A percentile compares a stretch with the other conserved stretches of the same genome.
These are phyloP conservation scores for Heterodera schachtii DNA, from an alignment of 1,140 invertebrate genomes.

Conservation along the genomic window DNA sequence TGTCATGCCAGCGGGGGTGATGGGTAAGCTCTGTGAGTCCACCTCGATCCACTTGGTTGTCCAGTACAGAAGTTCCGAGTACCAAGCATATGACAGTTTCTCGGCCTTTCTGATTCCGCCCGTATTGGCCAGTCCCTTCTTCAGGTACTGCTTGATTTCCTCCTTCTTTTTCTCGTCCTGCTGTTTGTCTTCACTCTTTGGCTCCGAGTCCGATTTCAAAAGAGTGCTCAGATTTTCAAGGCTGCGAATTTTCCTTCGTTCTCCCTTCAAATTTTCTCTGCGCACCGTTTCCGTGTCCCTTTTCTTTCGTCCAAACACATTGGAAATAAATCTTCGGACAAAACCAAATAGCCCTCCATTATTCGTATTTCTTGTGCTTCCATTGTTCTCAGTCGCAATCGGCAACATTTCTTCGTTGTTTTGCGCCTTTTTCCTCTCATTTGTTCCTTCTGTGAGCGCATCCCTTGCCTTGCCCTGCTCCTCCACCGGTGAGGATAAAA, in stretches of 20 bases:
- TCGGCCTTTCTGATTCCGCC: slow-evolving; percentile 2
- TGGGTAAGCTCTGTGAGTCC: no score
- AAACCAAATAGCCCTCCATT: not conserved
- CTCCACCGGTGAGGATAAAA: no score
- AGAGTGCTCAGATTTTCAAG: not conserved
- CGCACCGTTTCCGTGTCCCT: not conserved
- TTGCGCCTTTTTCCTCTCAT: not conserved
- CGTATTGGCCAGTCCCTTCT: not conserved
- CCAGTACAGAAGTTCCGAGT: slow-evolving; percentile 25
- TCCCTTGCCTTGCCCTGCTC: no score
- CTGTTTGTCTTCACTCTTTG: not conserved
- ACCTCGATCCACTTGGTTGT: slow-evolving; percentile 15
- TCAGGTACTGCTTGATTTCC: slow-evolving; percentile 7
- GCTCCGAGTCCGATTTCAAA: not conserved
- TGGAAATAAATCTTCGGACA: not conserved
- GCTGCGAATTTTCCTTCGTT: not conserved
- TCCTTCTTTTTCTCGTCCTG: not conserved
- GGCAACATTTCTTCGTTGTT: slow-evolving; percentile 5
- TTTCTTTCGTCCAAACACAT: not conserved
- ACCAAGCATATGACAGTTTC: slow-evolving; percentile 28
- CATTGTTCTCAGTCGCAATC: no score
- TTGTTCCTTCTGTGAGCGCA: no score
- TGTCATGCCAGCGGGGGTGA: no score
- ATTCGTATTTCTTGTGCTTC: not conserved
- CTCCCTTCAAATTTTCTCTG: not conserved